phyloP scores from a whole-genome alignment of 2,888 invertebrate species.

The Caenorhabditis doughertyi region DNA sequence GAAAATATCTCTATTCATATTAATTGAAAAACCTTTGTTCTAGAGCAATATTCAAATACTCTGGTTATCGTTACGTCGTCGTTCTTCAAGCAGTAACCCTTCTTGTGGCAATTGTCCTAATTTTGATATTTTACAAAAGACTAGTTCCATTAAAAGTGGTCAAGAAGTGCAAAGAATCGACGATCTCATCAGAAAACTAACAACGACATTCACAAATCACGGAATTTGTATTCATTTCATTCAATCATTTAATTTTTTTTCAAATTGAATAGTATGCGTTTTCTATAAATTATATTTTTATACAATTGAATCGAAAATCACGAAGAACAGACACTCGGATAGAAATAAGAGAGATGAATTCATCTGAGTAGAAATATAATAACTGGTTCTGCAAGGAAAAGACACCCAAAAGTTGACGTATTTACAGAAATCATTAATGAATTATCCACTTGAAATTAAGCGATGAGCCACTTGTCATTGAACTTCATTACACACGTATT shows the following conservation, averaged over 20 bases:
- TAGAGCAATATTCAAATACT: conserved; percentile 57
- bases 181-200: conserved; percentile 10
- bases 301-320: not conserved
- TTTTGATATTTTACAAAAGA: conserved; percentile 50
- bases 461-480: conserved; percentile 71
- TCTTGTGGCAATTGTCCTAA: conserved; percentile 38
- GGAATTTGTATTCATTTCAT: conserved; percentile 11
- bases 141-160: conserved; percentile 51
- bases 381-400: conserved; percentile 55
- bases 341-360: conserved; percentile 32
- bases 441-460: conserved; percentile 53
- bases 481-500: conserved; percentile 71
- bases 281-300: conserved; percentile 37
- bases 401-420: conserved; percentile 43
- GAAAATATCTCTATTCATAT: too few relatives aligned
- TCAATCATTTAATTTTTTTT: not conserved
- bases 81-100: conserved; percentile 46
- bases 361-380: conserved; percentile 57
- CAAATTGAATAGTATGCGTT: not conserved
- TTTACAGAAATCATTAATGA: conserved; percentile 33
- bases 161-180: conserved; percentile 28
- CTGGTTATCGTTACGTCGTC: conserved; percentile 54
- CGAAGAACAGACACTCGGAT: conserved; percentile 38
- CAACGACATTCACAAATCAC: conserved; percentile 2
- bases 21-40: too few relatives aligned